Conservation (phyloP, 2,113 vertebrate species). For the Centropus unirufus region DNA sequence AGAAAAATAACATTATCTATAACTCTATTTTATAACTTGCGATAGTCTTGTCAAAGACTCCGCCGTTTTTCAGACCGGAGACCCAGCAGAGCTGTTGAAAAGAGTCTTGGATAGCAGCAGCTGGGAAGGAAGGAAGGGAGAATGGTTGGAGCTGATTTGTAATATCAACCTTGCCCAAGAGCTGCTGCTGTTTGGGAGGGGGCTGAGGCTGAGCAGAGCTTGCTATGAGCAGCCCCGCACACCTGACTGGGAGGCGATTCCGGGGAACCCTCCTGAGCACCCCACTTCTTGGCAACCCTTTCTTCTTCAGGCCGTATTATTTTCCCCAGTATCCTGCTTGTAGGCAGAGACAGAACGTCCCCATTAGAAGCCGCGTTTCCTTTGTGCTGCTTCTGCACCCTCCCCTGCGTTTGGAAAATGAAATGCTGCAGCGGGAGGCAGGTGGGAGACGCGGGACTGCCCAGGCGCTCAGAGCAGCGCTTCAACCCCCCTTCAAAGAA, state of each 20-base stretch:
- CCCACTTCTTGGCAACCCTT: neutral
- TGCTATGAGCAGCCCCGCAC: neutral
- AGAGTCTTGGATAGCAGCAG: neutral
- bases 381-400: neutral
- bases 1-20: neutral
- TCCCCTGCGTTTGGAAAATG: neutral
- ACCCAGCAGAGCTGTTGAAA: neutral
- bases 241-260: neutral
- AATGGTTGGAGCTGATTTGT: neutral
- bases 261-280: neutral
- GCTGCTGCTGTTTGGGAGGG: neutral
- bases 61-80: neutral
- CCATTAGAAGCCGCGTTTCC: neutral
- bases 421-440: neutral
- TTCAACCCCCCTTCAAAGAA: neutral
- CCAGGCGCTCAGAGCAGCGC: neutral
- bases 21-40: neutral
- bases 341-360: neutral
- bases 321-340: rapidly evolving
- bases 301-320: neutral
- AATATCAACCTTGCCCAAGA: neutral
- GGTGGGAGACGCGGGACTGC: neutral
- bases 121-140: neutral
- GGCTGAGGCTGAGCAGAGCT: neutral
- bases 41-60: neutral